Evolutionary conservation across 2,888 invertebrate species (phyloP), one percentile per base, ranked within the genome.

Genomic region (Odontocerum albicorne): DNA sequence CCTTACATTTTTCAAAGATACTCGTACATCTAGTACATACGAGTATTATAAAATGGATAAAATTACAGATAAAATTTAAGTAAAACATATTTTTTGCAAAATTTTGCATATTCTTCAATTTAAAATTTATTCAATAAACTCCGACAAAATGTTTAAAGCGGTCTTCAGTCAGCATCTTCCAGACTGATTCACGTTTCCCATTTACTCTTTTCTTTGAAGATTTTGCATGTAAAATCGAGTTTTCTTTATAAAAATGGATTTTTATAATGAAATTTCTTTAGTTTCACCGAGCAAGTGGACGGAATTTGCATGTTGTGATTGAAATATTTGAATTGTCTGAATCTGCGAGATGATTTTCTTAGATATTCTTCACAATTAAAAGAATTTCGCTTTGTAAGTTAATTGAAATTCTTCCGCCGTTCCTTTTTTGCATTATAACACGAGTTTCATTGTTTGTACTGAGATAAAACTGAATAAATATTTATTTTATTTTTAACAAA

Each of bases 301-400:
- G 33, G n/a, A 45, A 45, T 45, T 45, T 45, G 19, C 45, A 45
- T 45, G 12, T 17, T 32, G 19, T 32, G 45, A 45, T 45, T 45
- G 45, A 45, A 45, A 45, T 45, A 20, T 20, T 33, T 45, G n/a
- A 6, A 19, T 45, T 8, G 17, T 17, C 6, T 13, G 20, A 32
- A 8, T 33, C n/a, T 40, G 10, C 12, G 31, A 4, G 31, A 31
- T 10, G 31, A n/a, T 31, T 31, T 31, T 31, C 31, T 31, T 31
- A n/a, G 31, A 31, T 31, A 12, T 31, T 12, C 31, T 12, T 31
- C n/a, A n/a, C 12, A 31, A 31, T 31, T 31, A 31, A 31, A 12
- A 31, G 10, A 31, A 31, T 12, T 31, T 31, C 12, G 31, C 12
- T 31, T 31, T 31, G 31, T 31, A 31, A 31, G 12, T 31, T 31